A percentile compares a stretch with the other conserved stretches of the same genome.
Evolutionary conservation across 2,113 vertebrate species (phyloP).

Genomic region (Hemicordylus capensis): DNA sequence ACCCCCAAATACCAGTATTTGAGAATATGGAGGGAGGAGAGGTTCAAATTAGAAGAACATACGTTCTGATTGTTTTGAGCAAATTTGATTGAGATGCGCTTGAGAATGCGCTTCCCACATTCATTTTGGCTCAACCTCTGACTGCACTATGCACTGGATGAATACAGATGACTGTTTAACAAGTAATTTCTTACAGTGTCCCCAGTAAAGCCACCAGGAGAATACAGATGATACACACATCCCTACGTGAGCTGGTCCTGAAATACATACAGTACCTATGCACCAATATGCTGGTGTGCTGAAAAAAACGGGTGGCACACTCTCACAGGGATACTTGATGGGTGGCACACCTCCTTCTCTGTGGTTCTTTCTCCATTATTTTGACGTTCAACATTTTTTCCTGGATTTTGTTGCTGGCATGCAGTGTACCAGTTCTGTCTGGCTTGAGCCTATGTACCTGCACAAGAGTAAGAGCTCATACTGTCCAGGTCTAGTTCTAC

Average conservation of each 20-base stretch:
- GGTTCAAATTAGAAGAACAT: background rate
- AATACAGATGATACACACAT: background rate
- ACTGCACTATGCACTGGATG: too few relatives aligned
- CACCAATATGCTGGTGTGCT: too few relatives aligned
- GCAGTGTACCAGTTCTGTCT: background rate
- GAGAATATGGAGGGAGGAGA: background rate
- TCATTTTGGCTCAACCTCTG: background rate
- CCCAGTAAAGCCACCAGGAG: background rate
- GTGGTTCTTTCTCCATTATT: background rate
- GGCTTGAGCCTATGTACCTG: background rate
- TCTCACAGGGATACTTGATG: background rate
- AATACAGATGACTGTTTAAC: background rate
- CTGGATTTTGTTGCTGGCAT: background rate
- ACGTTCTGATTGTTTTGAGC: too few relatives aligned
- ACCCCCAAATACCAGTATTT: background rate
- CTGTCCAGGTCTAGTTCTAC: background rate
- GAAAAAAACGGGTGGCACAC: background rate
- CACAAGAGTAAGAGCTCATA: background rate
- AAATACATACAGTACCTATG: background rate
- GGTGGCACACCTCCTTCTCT: background rate
- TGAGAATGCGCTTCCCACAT: background rate
- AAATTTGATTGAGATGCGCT: background rate
- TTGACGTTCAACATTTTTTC: background rate
- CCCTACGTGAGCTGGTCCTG: background rate
- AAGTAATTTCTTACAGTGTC: too few relatives aligned